Evolutionary conservation across 1,140 invertebrate genomes (phyloP).

Genomic region (Penaeus indicus): DNA sequence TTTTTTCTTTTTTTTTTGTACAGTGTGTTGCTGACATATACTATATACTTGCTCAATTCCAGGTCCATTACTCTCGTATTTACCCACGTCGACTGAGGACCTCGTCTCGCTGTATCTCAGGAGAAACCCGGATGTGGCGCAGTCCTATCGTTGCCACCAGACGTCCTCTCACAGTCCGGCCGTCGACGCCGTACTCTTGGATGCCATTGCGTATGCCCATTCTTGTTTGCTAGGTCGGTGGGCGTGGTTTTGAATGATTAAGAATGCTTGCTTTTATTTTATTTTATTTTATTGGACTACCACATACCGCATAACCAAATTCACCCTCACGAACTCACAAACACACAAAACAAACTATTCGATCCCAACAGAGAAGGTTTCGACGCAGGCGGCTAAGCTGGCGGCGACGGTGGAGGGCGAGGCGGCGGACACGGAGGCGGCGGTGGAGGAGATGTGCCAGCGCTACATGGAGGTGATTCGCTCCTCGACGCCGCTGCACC

Average conservation of each 20-base stretch:
- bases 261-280: too few species aligned
- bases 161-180: slow-evolving; percentile 1
- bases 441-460: slow-evolving; percentile 25
- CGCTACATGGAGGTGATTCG: neutral
- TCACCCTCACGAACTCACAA: too few species aligned
- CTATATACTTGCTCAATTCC: neutral
- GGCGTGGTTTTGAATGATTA: too few species aligned
- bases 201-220: slow-evolving; percentile 43
- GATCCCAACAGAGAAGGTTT: neutral
- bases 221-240: slow-evolving; percentile 34
- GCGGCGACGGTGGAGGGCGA: neutral
- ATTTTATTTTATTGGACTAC: too few species aligned
- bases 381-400: neutral
- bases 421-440: neutral
- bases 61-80: slow-evolving; percentile 33
- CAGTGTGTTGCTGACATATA: too few species aligned
- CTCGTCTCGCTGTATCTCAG: slow-evolving; percentile 28
- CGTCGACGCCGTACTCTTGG: slow-evolving; percentile 38
- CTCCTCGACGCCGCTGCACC: slow-evolving; percentile 24
- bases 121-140: slow-evolving; percentile 16
- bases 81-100: slow-evolving; percentile 37
- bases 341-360: neutral
- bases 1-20: too few species aligned
- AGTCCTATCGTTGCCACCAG: neutral
- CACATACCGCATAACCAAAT: too few species aligned